Conservation (phyloP, 2,113 vertebrate genomes). For the Gorsachius goisagi region DNA sequence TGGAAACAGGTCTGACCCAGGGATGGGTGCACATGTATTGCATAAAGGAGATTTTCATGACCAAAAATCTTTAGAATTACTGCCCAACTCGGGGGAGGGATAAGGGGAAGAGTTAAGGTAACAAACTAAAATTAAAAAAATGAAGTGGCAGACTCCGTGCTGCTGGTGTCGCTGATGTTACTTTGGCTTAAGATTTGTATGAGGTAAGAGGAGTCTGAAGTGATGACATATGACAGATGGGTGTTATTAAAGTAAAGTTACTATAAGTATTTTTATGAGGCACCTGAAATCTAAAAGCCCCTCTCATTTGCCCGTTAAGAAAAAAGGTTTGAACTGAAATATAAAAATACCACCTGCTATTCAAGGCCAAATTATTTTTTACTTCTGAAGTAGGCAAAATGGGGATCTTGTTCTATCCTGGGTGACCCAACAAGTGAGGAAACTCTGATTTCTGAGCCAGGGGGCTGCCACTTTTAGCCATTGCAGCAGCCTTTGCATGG, state of each 20-base stretch:
- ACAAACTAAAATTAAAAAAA: background rate
- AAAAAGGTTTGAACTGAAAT: background rate
- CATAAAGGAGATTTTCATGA: background rate
- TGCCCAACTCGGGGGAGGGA: fast-evolving
- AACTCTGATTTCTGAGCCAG: background rate
- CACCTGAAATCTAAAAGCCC: background rate
- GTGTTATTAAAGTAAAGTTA: background rate
- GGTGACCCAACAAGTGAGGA: background rate
- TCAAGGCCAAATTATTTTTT: background rate
- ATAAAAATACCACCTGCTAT: background rate
- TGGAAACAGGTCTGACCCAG: background rate
- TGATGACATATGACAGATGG: background rate
- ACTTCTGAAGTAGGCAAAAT: background rate
- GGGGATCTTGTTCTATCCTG: background rate
- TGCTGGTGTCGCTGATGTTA: background rate
- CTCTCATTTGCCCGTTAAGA: background rate
- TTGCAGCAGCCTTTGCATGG: background rate
- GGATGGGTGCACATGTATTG: background rate
- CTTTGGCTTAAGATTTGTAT: background rate
- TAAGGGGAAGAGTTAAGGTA: background rate
- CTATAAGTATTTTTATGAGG: background rate
- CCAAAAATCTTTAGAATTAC: background rate
- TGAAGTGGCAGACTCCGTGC: background rate
- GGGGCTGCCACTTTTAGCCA: background rate
- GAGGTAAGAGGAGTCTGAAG: background rate